A percentile compares a stretch with the other conserved stretches of the same genome.
phyloP scores from a whole-genome alignment of 2,797 vertebrate species.

The Lindbergichthys nudifrons region DNA sequence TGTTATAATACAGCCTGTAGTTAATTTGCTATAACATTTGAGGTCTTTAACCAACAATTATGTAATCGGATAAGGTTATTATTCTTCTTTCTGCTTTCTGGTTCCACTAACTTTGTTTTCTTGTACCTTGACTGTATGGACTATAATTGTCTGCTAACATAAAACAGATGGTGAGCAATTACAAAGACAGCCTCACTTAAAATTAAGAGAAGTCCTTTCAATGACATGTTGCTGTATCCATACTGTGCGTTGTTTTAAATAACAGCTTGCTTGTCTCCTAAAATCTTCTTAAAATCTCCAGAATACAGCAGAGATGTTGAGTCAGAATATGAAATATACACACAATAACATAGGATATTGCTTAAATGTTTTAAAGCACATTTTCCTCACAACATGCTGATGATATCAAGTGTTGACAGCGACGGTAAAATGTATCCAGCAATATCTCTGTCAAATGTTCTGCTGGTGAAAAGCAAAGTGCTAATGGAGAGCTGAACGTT shows the following conservation, averaged over 20 bases:
- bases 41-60: too few species aligned
- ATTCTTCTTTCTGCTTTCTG: too few species aligned
- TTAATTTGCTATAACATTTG: too few species aligned
- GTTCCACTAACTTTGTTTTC: too few species aligned
- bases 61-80: too few species aligned
- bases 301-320: not conserved
- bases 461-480: too few species aligned
- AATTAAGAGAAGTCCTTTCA: not conserved
- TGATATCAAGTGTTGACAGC: not conserved
- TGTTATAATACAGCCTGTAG: too few species aligned
- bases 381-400: not conserved
- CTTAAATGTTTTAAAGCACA: slow-evolving; percentile 3
- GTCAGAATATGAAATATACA: slow-evolving; percentile 2
- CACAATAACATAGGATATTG: not conserved
- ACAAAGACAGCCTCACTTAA: not conserved
- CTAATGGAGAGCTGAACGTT: too few species aligned
- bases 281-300: too few species aligned
- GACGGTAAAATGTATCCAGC: too few species aligned
- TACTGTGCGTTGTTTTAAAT: not conserved
- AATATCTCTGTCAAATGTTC: too few species aligned
- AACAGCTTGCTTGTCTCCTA: slow-evolving; percentile 5
- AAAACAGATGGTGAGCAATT: slow-evolving; percentile 21
- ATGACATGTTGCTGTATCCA: slow-evolving; percentile 1
- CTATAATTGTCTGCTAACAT: not conserved
- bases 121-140: too few species aligned